Conservation (phyloP, 2,113 vertebrate genomes). For the Poeciliopsis turrubarensis region DNA sequence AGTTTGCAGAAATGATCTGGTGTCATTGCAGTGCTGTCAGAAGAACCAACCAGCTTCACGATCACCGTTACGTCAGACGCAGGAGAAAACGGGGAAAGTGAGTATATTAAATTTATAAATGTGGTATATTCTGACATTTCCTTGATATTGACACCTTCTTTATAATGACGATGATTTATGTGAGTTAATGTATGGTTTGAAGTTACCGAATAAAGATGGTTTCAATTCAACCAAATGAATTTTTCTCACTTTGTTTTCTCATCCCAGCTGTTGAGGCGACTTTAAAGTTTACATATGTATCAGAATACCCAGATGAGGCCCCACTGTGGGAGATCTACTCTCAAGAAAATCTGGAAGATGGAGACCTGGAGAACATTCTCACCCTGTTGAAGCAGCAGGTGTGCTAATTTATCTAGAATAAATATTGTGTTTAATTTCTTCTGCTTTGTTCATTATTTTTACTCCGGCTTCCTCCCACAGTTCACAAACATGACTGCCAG, state of each 20-base stretch:
- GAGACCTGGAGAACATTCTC: slow-evolving; percentile 84
- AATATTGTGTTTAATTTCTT: neutral
- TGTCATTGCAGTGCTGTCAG: slow-evolving; percentile 85
- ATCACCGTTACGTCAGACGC: slow-evolving; percentile 96
- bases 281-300: slow-evolving; percentile 95
- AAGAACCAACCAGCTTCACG: slow-evolving; percentile 91
- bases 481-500: no score
- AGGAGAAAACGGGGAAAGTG: slow-evolving; percentile 92
- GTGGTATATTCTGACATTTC: neutral
- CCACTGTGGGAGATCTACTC: slow-evolving; percentile 92
- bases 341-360: slow-evolving; percentile 93
- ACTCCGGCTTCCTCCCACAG: no score
- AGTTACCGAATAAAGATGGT: neutral
- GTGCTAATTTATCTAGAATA: slow-evolving; percentile 38
- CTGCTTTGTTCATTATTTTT: no score
- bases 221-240: neutral
- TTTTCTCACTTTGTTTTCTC: slow-evolving; percentile 32
- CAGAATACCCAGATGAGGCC: slow-evolving; percentile 93
- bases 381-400: slow-evolving; percentile 91
- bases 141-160: neutral
- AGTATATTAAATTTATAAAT: slow-evolving; percentile 54
- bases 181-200: neutral
- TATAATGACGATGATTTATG: neutral
- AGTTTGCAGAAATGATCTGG: no score
- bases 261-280: slow-evolving; percentile 87